These are phyloP conservation scores for Canis aureus DNA, from an alignment of 2,113 vertebrate species.

Conservation along the genomic window DNA sequence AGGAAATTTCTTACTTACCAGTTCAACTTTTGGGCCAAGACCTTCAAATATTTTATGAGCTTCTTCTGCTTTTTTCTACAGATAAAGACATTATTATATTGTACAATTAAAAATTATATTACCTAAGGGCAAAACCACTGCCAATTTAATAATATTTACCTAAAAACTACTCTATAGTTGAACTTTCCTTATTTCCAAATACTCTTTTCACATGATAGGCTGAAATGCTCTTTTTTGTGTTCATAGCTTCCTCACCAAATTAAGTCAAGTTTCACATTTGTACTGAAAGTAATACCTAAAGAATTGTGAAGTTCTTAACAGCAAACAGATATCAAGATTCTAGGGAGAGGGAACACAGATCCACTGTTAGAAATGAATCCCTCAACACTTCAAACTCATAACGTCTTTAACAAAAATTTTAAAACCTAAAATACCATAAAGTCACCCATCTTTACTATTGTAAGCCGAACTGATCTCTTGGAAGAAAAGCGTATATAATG, in stretches of 20 bases:
- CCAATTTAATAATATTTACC: slow-evolving; percentile 42
- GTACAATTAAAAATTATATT: slow-evolving; percentile 62
- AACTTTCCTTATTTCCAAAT: slow-evolving; percentile 50
- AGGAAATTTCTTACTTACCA: slow-evolving; percentile 89
- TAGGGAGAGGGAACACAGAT: not conserved
- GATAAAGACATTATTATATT: slow-evolving; percentile 76
- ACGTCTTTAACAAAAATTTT: not conserved
- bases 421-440: slow-evolving; percentile 43
- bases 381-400: slow-evolving; percentile 56
- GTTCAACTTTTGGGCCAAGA: slow-evolving; percentile 97
- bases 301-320: slow-evolving; percentile 13
- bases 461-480: not conserved
- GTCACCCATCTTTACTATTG: not conserved
- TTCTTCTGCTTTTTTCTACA: slow-evolving; percentile 99
- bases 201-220: not conserved
- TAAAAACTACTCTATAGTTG: not conserved
- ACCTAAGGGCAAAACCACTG: slow-evolving; percentile 41
- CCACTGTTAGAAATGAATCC: slow-evolving; percentile 49
- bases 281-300: slow-evolving; percentile 50
- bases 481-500: slow-evolving; percentile 1
- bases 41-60: slow-evolving; percentile 99
- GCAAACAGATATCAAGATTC: slow-evolving; percentile 26
- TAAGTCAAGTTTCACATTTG: not conserved
- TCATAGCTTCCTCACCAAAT: slow-evolving; percentile 32
- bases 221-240: slow-evolving; percentile 48